Evolutionary conservation across 2,888 invertebrate species (phyloP), one percentile per base, ranked within the genome.

Genomic region (Myopa tessellatipennis): DNA sequence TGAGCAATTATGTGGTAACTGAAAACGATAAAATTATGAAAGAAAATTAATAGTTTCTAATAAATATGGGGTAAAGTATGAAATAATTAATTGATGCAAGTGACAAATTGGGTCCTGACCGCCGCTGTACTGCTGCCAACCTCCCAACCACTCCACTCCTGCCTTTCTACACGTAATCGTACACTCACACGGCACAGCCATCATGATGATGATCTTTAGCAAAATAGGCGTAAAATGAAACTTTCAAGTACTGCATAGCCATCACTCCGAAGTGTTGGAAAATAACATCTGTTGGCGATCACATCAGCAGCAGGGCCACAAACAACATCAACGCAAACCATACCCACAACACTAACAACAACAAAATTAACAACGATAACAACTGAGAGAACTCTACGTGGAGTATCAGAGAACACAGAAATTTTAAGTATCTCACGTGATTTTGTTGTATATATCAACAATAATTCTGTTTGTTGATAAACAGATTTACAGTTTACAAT

Each of bases 141-240:
- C 26, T 26, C 26, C 26, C 26, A 26, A 26, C 1, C 26, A 26
- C 26, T 26, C 26, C 26, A 26, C 26, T 26, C 26, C 26, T 26
- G 26, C 26, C 26, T 26, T 5, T 36, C 38, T 38, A 72, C 72
- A 36, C n/a, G 12, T 34, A 26, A 36, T 38, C 40, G 26, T 34
- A 45, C 73, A 60, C 38, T 38, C 65, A 16, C 65, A 38, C 8
- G 3, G 4, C 61, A 73, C 45, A 69, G 36, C 12, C n/a, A 73
- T 45, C 40, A 14, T 79, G 82, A 85, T 84, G 85, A 84, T 84
- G 83, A 85, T 80, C 82, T 82, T 78, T 82, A 38, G 79, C 84
- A 81, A 84, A 85, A 84, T 84, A 85, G 85, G 85, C 85, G 84
- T 85, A 84, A 85, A 86, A 85, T 84, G 84, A 86, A 85, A 85